Conservation (phyloP, 2,113 vertebrate species). For the Poecilia latipinna region DNA sequence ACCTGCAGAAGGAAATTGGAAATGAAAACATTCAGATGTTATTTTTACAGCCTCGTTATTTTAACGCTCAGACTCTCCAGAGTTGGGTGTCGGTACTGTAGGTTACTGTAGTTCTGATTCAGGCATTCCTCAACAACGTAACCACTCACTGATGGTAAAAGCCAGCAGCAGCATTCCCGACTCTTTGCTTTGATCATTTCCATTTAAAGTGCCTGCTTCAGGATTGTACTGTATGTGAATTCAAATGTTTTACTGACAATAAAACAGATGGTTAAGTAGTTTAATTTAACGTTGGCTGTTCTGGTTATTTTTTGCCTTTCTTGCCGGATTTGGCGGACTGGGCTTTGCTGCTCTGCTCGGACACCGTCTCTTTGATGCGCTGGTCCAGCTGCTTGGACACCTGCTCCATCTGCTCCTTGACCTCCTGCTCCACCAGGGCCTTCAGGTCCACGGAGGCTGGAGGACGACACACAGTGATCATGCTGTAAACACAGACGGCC, state of each 20-base stretch:
- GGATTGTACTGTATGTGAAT: background rate
- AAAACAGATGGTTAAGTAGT: conserved; percentile 37
- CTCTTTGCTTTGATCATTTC: conserved; percentile 8
- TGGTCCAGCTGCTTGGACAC: conserved; percentile 74
- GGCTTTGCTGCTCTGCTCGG: conserved; percentile 61
- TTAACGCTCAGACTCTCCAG: conserved; percentile 14
- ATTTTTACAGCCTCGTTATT: background rate
- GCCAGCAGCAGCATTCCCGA: conserved; percentile 26
- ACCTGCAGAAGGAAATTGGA: conserved; percentile 21
- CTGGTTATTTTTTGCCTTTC: conserved; percentile 44
- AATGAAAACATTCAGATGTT: conserved; percentile 41
- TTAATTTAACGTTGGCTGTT: conserved; percentile 1
- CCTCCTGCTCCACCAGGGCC: conserved; percentile 72
- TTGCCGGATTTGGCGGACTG: conserved; percentile 54
- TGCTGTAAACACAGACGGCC: no score
- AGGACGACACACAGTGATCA: background rate
- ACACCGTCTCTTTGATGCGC: conserved; percentile 68
- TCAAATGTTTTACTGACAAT: conserved; percentile 48
- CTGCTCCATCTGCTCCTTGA: conserved; percentile 75
- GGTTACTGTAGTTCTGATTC: conserved; percentile 13
- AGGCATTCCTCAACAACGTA: conserved; percentile 44
- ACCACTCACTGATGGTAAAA: conserved; percentile 45
- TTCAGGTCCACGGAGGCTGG: conserved; percentile 61
- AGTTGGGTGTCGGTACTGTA: conserved; percentile 12
- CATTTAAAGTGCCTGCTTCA: conserved; percentile 25